phyloP scores from a whole-genome alignment of 2,113 vertebrate genomes.

The Amphiprion percula region DNA sequence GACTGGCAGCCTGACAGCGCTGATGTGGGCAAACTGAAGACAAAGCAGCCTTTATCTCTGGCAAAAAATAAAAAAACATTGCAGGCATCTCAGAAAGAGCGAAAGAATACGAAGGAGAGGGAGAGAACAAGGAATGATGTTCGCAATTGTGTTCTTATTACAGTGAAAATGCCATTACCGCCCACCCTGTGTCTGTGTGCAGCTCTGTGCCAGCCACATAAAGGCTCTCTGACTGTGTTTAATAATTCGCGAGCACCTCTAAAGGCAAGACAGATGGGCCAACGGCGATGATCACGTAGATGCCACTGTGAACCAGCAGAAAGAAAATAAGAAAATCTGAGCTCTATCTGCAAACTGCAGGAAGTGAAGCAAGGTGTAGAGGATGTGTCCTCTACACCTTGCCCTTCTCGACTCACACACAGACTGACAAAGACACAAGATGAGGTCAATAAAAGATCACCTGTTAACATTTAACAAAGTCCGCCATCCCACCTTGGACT shows the following conservation, averaged over 20 bases:
- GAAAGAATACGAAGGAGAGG: slow-evolving; percentile 9
- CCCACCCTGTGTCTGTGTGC: slow-evolving; percentile 55
- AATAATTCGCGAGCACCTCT: slow-evolving; percentile 64
- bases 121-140: slow-evolving; percentile 47
- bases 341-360: slow-evolving; percentile 18
- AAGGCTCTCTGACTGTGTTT: slow-evolving; percentile 65
- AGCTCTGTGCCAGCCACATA: slow-evolving; percentile 52
- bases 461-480: slow-evolving; percentile 53
- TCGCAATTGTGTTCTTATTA: slow-evolving; percentile 59
- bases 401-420: slow-evolving; percentile 12
- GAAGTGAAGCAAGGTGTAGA: slow-evolving; percentile 1
- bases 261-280: slow-evolving; percentile 72
- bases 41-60: slow-evolving; percentile 55
- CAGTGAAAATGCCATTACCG: slow-evolving; percentile 63
- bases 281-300: slow-evolving; percentile 45
- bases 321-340: slow-evolving; percentile 44
- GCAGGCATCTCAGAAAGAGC: slow-evolving; percentile 10
- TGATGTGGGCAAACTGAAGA: slow-evolving; percentile 58
- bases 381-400: slow-evolving; percentile 7
- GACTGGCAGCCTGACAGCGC: slow-evolving; percentile 52
- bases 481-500: neutral
- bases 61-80: slow-evolving; percentile 17
- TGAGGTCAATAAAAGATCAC: slow-evolving; percentile 24
- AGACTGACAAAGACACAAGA: slow-evolving; percentile 13
- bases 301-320: slow-evolving; percentile 43